Evolutionary conservation across 2,888 invertebrate genomes (phyloP), one percentile per base, ranked within the genome.

Genomic region (Ditylenchus weischeri): DNA sequence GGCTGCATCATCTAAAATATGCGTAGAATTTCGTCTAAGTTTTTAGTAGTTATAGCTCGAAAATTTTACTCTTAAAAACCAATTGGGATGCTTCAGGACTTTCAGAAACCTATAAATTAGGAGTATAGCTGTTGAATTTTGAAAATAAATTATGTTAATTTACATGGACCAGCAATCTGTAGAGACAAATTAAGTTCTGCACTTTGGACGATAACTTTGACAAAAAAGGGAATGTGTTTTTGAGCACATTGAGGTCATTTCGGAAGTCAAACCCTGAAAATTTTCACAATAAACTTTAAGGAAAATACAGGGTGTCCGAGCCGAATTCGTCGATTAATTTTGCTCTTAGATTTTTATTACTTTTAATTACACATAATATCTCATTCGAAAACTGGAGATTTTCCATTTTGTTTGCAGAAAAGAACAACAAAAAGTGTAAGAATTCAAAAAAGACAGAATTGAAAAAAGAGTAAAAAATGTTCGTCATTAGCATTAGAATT

Each of bases 191-290:
- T 15, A 66, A 29, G 18, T 66, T 68, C 10, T 47, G 15, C 23
- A 48, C 43, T 38, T 29, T 15, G 18, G 19, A 51, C 15, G 54
- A 38, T 23, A 66, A 18, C 8, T 51, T 15, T 1, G 6, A 48
- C 11, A 68, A 21, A 48, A 65, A 68, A 36, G 68, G 59, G 43
- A 68, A 68, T 18, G 68, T 68, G 48, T 57, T 67, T 15, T 36
- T 48, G 49, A 68, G 35, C 21, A 68, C 66, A 29, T 64, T 54
- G 36, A 68, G 43, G 49, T 68, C 68, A 21, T 68, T 68, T 19
- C 64, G 47, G 50, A 68, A 68, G 19, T 68, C 68, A 51, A 43
- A 68, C 35, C 68, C 67, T 66, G 21, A n/a, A 58, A 11, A 0
- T 48, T 62, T 0, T 57, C 49, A n/a, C 8, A 65, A 65, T 23